Conservation (phyloP, 1,140 invertebrate genomes). For the Stratiolaelaps scimitus region DNA sequence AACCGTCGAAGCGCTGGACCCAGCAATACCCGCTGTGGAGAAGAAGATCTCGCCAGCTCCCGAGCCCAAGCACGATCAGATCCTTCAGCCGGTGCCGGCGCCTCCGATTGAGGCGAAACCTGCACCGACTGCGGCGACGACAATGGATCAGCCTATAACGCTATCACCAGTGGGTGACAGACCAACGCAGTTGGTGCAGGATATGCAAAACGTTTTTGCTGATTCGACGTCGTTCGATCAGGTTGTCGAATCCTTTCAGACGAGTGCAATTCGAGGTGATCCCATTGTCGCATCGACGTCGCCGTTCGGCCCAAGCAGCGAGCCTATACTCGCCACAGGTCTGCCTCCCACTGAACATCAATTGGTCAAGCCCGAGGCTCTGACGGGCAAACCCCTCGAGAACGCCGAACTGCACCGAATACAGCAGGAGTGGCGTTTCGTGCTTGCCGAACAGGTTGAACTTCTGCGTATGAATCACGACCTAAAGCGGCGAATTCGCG, state of each 20-base stretch:
- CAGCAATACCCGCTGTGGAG: background rate
- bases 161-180: background rate
- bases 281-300: background rate
- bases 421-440: conserved; percentile 8
- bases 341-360: too few relatives aligned
- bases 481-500: conserved; percentile 10
- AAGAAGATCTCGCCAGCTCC: conserved; percentile 9
- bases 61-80: conserved; percentile 20
- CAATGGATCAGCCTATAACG: background rate
- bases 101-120: conserved; percentile 9
- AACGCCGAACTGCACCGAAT: background rate
- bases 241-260: background rate
- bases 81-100: background rate
- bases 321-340: background rate
- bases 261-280: background rate
- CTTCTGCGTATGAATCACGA: conserved; percentile 9
- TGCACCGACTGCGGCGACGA: too few relatives aligned
- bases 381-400: conserved; percentile 15
- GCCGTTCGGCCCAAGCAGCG: background rate
- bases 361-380: conserved; percentile 9
- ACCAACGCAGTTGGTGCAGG: too few relatives aligned
- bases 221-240: background rate
- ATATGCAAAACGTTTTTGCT: background rate
- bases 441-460: conserved; percentile 1
- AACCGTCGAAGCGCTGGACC: background rate